Percentiles rank a stretch among this genome's conserved stretches.
phyloP scores from a whole-genome alignment of 2,113 vertebrate species.

The Rhadina sibilatrix region DNA sequence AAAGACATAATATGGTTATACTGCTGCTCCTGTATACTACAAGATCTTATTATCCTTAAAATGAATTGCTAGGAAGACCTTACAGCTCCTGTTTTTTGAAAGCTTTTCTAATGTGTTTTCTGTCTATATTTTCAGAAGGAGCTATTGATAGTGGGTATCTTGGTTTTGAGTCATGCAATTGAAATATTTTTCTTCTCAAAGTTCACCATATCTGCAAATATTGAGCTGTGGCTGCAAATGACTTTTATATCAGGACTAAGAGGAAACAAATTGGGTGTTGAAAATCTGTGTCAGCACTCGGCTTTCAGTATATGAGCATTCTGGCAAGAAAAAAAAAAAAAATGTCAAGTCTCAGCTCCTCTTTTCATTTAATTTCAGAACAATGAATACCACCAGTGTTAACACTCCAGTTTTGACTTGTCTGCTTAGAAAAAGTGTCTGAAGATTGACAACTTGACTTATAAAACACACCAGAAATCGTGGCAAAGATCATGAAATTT shows the following conservation, averaged over 20 bases:
- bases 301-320: rapidly evolving
- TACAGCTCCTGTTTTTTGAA: not conserved
- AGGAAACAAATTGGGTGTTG: not conserved
- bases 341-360: not conserved
- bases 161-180: not conserved
- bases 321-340: not conserved
- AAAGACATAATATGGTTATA: not conserved
- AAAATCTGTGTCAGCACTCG: not conserved
- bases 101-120: not conserved
- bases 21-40: not conserved
- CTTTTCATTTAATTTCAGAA: not conserved
- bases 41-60: not conserved
- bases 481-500: not conserved
- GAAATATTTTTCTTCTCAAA: not conserved
- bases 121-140: not conserved
- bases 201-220: not conserved
- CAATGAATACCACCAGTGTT: not conserved
- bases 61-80: not conserved
- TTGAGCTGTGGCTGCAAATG: not conserved
- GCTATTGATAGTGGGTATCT: not conserved
- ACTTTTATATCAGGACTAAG: not conserved
- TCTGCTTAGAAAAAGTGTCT: not conserved
- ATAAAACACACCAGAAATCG: not conserved
- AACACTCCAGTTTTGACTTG: not conserved
- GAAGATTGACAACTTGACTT: not conserved